Evolutionary conservation across 2,797 vertebrate genomes (phyloP), one percentile per base, ranked within the genome.

Genomic region (Pangasius mekongensis): DNA sequence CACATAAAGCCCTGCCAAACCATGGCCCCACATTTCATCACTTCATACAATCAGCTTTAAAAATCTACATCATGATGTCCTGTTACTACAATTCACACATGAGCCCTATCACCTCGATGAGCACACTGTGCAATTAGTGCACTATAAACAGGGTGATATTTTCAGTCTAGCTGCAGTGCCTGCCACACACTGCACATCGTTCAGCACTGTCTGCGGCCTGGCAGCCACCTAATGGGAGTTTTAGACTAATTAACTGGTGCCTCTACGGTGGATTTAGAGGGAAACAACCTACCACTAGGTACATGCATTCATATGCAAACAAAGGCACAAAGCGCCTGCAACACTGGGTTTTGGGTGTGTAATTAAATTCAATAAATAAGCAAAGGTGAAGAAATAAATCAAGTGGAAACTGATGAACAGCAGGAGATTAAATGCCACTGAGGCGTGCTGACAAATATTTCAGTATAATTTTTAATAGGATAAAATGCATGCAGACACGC

Each of bases 331-430:
- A 92, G 95, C 94, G 93, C 93, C 93, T 93, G 93, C 93, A 93
- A 93, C 92, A 93, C 87, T 81, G 94, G 93, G 94, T 94, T 94
- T 95, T 92, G 94, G 93, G 93, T 89, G 87, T 95, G 95, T 96
- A 96, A 96, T 96, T 96, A 96, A 96, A 96, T 96, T 96, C 95
- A 96, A 96, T 96, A 96, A 96, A 96, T 95, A 95, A 95, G 93
- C 93, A 91, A 96, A 96, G 95, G 95, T 96, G 95, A 96, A 95
- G 95, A 95, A 96, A 96, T 95, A 96, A 96, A 96, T 96, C 95
- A 95, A 94, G 95, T 92, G 92, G 94, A 96, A 96, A 96, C 95
- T 95, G 95, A 96, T 96, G 95, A 96, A 96, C 96, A 96, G 95
- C 94, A 91, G 95, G 95, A 96, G 96, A 96, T 96, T 96, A 96